These are phyloP conservation scores for Poecilobothrus nobilitatus DNA, from an alignment of 2,888 invertebrate genomes.

Conservation along the genomic window DNA sequence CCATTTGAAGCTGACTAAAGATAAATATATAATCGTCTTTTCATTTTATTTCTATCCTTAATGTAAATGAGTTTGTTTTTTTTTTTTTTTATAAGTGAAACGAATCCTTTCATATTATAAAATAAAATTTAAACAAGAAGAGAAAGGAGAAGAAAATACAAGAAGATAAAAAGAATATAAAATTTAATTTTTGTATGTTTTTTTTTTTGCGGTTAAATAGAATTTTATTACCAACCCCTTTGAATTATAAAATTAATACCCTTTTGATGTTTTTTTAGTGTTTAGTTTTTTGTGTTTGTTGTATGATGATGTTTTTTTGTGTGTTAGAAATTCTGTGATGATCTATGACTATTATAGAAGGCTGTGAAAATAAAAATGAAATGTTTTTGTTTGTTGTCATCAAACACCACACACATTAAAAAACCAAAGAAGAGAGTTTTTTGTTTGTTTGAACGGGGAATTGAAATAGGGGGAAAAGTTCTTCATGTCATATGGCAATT, in stretches of 20 bases:
- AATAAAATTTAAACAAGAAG: no score
- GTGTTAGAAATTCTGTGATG: neutral
- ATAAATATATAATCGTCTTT: no score
- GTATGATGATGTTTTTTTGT: no score
- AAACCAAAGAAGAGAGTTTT: no score
- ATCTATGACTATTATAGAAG: neutral
- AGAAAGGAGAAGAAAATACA: no score
- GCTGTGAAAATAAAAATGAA: neutral
- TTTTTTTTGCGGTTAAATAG: neutral
- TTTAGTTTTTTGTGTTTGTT: no score
- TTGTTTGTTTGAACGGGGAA: neutral
- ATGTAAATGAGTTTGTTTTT: neutral
- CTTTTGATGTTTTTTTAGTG: neutral
- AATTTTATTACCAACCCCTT: neutral
- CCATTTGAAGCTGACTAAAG: no score
- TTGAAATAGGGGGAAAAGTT: neutral
- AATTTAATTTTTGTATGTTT: neutral
- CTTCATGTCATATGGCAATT: conserved; percentile 5
- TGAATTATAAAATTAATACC: neutral
- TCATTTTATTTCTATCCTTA: neutral
- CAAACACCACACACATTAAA: neutral
- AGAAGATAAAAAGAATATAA: no score
- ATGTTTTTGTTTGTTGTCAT: neutral
- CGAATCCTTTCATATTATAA: neutral
- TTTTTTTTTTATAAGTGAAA: neutral